Evolutionary conservation across 2,113 vertebrate species (phyloP).

Genomic region (Phasianus colchicus): DNA sequence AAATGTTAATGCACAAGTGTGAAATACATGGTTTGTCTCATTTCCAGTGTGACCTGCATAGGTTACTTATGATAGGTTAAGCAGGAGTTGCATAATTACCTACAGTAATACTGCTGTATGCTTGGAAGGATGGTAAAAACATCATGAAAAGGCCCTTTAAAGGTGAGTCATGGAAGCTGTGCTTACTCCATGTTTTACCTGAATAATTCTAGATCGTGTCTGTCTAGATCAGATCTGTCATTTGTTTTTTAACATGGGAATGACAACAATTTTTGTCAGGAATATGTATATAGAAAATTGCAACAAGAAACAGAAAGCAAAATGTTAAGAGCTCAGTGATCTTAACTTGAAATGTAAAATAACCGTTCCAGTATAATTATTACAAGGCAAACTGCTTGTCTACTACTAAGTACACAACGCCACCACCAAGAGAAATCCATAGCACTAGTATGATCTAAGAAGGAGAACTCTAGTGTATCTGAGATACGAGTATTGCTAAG

Average conservation of each 20-base stretch:
- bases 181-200: background rate
- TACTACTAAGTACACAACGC: background rate
- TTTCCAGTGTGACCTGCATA: background rate
- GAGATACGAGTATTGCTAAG: rapidly evolving
- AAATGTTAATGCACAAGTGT: background rate
- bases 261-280: background rate
- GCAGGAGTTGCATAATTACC: background rate
- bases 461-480: background rate
- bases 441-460: background rate
- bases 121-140: background rate
- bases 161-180: background rate
- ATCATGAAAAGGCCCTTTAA: background rate
- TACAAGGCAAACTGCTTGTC: background rate
- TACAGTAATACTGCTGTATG: background rate
- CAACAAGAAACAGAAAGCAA: background rate
- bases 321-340: background rate
- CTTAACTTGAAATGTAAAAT: background rate
- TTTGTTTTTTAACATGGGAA: rapidly evolving
- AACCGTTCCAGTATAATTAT: background rate
- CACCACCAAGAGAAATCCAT: background rate
- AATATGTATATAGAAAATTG: background rate
- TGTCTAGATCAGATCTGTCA: background rate
- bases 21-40: background rate
- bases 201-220: background rate
- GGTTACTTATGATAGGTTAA: background rate